phyloP scores from a whole-genome alignment of 2,113 vertebrate species.

The Spea bombifrons region DNA sequence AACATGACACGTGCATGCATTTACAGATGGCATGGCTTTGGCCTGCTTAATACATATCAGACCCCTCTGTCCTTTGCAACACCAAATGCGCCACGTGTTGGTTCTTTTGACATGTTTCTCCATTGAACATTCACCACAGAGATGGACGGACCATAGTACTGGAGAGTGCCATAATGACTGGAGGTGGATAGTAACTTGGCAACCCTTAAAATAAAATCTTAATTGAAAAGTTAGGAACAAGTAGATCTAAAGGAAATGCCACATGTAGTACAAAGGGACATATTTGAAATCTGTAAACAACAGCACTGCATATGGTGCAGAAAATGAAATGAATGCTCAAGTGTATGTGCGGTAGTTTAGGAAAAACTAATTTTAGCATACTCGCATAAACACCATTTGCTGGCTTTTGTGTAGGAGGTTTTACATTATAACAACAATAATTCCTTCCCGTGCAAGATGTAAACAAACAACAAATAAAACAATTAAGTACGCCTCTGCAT shows the following conservation, averaged over 20 bases:
- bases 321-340: slow-evolving; percentile 39
- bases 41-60: too few relatives aligned
- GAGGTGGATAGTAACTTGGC: too few relatives aligned
- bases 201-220: too few relatives aligned
- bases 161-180: too few relatives aligned
- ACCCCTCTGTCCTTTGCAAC: too few relatives aligned
- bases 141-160: too few relatives aligned
- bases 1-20: too few relatives aligned
- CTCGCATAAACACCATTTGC: slow-evolving; percentile 46
- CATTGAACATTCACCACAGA: too few relatives aligned
- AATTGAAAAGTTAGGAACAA: too few relatives aligned
- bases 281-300: slow-evolving; percentile 39
- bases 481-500: slow-evolving; percentile 32
- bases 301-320: slow-evolving; percentile 40
- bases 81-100: too few relatives aligned
- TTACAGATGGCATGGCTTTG: too few relatives aligned
- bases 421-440: slow-evolving; percentile 44
- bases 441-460: slow-evolving; percentile 32
- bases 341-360: slow-evolving; percentile 22
- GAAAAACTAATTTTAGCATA: slow-evolving; percentile 41
- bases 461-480: slow-evolving; percentile 45
- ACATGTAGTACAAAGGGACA: slow-evolving; percentile 34
- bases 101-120: too few relatives aligned
- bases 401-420: slow-evolving; percentile 41
- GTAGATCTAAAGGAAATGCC: slow-evolving; percentile 7